These are phyloP conservation scores for Ormia ochracea DNA, from an alignment of 2,888 invertebrate species.

Conservation along the genomic window DNA sequence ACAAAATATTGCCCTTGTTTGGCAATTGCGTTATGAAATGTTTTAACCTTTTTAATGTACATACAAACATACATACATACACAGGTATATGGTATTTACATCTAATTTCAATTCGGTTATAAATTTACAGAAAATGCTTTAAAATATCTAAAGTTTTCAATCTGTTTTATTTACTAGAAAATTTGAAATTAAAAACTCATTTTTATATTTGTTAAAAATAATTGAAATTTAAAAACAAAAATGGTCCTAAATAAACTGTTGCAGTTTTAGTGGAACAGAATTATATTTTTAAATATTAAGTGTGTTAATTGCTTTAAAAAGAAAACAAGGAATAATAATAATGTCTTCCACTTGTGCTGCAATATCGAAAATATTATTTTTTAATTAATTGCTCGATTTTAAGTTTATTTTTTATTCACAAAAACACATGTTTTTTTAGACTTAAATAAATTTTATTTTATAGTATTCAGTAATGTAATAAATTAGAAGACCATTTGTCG, in stretches of 20 bases:
- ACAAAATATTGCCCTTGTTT: constrained; percentile 39
- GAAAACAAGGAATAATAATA: constrained; percentile 54
- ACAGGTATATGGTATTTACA: too few relatives aligned
- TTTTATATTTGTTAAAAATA: constrained; percentile 41
- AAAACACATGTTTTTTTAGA: constrained; percentile 30
- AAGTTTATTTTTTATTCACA: constrained; percentile 30
- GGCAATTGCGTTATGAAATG: constrained; percentile 53
- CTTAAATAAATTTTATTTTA: constrained; percentile 41
- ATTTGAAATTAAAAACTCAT: constrained; percentile 9
- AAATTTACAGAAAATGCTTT: constrained; percentile 21
- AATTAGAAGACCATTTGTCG: constrained; percentile 56
- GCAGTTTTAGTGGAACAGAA: constrained; percentile 64
- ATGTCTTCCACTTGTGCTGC: constrained; percentile 74
- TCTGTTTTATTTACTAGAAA: constrained; percentile 43
- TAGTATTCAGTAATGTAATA: constrained; percentile 49
- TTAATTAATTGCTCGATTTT: constrained; percentile 46
- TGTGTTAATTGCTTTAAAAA: constrained; percentile 51
- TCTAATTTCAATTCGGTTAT: constrained; percentile 16
- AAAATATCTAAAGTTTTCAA: constrained; percentile 47
- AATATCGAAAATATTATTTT: constrained; percentile 66
- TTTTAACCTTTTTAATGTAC: constrained; percentile 44
- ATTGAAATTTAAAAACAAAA: constrained; percentile 27
- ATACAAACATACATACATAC: constrained; percentile 3
- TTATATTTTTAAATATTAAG: constrained; percentile 34
- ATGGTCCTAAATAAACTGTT: constrained; percentile 52